Evolutionary conservation across 2,797 vertebrate species (phyloP).

Genomic region (Melanotaenia trifasciata): DNA sequence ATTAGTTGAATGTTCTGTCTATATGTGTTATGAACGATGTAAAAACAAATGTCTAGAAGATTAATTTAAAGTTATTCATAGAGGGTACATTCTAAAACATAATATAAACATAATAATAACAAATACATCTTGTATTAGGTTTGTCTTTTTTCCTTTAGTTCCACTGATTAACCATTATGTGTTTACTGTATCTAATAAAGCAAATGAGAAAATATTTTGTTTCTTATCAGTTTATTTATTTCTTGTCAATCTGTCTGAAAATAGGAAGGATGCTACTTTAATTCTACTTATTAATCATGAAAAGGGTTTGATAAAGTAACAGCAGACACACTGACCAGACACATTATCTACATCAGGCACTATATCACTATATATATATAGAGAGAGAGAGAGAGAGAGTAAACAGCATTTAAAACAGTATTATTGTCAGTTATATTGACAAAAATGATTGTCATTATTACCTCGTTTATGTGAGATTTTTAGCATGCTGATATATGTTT

Average conservation of each 20-base stretch:
- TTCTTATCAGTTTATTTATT: background rate
- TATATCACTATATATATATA: too few relatives aligned
- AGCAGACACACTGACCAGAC: background rate
- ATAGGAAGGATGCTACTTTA: background rate
- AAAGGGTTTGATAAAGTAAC: background rate
- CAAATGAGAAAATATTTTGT: constrained; percentile 7
- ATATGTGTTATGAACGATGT: background rate
- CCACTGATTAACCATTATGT: constrained; percentile 7
- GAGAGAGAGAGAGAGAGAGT: too few relatives aligned
- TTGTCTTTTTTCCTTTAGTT: constrained; percentile 2
- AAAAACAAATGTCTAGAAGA: background rate
- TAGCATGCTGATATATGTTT: too few relatives aligned
- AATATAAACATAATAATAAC: constrained; percentile 6
- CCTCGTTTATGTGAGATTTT: background rate
- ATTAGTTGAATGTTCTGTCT: constrained; percentile 1
- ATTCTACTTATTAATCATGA: background rate
- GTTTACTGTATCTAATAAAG: constrained; percentile 44
- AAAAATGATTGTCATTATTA: background rate
- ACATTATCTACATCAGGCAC: background rate
- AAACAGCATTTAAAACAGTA: background rate
- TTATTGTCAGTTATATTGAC: background rate
- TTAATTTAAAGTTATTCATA: background rate
- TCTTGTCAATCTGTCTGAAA: background rate
- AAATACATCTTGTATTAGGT: background rate
- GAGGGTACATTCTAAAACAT: background rate